Conservation (phyloP, 2,113 vertebrate genomes). For the Paedocypris sp. region DNA sequence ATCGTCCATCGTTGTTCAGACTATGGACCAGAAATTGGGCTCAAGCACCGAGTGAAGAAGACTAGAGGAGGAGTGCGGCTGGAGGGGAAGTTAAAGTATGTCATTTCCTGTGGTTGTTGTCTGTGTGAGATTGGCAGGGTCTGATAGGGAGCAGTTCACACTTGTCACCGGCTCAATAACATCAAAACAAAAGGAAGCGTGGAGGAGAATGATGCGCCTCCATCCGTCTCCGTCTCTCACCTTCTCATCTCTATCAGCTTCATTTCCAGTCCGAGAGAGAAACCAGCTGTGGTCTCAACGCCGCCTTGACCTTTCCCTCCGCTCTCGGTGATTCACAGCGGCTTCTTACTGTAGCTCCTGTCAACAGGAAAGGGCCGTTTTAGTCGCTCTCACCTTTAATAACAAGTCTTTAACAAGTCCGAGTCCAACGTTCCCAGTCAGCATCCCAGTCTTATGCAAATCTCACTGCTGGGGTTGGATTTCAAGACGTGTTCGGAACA, state of each 20-base stretch:
- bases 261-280: constrained; percentile 18
- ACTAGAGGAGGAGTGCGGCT: no score
- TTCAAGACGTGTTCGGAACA: no score
- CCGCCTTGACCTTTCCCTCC: constrained; percentile 30
- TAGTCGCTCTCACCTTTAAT: constrained; percentile 11
- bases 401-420: neutral
- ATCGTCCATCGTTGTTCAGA: no score
- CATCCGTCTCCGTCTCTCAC: neutral
- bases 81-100: constrained; percentile 2
- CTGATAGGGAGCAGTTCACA: constrained; percentile 24
- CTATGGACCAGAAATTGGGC: no score
- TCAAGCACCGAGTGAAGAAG: no score
- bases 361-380: neutral
- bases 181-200: constrained; percentile 18
- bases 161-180: constrained; percentile 26
- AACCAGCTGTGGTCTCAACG: constrained; percentile 34
- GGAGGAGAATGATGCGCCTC: neutral
- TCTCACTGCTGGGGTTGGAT: no score
- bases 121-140: constrained; percentile 21
- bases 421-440: neutral
- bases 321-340: neutral
- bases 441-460: constrained; percentile 11
- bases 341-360: neutral
- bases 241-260: constrained; percentile 4
- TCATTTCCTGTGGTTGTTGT: constrained; percentile 16